phyloP scores from a whole-genome alignment of 2,888 invertebrate genomes.

The Ischnura elegans region DNA sequence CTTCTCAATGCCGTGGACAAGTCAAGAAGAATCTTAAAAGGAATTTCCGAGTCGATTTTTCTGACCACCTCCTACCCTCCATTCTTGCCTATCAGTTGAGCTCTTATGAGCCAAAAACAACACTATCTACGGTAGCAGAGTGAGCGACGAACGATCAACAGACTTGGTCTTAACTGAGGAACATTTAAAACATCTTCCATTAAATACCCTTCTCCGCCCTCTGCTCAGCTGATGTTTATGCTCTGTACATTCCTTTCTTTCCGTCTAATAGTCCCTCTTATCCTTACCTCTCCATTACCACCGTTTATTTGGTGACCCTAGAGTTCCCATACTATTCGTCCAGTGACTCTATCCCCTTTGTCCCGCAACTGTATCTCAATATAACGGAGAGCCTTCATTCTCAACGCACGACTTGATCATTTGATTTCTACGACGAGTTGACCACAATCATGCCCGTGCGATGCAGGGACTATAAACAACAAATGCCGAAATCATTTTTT shows the following conservation, averaged over 20 bases:
- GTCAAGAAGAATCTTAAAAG: not conserved
- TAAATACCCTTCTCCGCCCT: not conserved
- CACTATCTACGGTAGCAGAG: not conserved
- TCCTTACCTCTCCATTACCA: not conserved
- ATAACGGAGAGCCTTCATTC: not conserved
- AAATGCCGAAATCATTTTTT: too few relatives aligned
- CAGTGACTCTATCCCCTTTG: not conserved
- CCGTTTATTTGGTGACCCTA: not conserved
- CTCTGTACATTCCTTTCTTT: not conserved
- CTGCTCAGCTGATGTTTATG: not conserved
- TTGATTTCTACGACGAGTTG: too few relatives aligned
- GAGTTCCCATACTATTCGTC: not conserved
- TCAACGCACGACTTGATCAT: not conserved
- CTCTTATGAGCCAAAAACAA: not conserved
- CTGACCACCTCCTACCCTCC: not conserved
- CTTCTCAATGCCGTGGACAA: not conserved
- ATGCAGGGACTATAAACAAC: too few relatives aligned
- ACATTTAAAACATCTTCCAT: not conserved
- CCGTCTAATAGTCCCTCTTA: not conserved
- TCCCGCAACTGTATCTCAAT: not conserved
- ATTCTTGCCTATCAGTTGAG: not conserved
- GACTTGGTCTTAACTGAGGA: not conserved
- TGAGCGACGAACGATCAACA: not conserved
- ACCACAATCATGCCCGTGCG: too few relatives aligned
- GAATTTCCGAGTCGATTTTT: not conserved